A percentile compares a stretch with the other conserved stretches of the same genome.
phyloP scores from a whole-genome alignment of 1,140 invertebrate species.

The Drosophila tristis region DNA sequence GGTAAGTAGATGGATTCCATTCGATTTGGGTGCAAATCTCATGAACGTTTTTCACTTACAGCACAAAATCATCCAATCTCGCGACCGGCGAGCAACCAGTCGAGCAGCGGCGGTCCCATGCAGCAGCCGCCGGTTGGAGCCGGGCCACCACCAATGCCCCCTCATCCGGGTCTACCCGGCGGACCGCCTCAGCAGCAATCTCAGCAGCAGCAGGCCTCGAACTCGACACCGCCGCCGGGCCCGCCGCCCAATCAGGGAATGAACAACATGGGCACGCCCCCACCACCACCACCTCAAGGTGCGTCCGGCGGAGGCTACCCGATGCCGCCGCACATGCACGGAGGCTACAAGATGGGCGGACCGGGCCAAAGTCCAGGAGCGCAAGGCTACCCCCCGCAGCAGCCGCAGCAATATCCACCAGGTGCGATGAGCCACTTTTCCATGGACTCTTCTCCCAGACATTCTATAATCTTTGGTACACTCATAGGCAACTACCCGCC shows the following conservation, averaged over 20 bases:
- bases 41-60: slow-evolving; percentile 1
- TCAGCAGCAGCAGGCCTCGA: slow-evolving; percentile 80
- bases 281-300: slow-evolving; percentile 83
- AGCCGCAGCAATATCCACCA: slow-evolving; percentile 86
- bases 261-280: slow-evolving; percentile 84
- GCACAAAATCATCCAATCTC: slow-evolving; percentile 83
- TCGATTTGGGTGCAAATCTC: not conserved
- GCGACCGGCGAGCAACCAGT: slow-evolving; percentile 94
- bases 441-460: too few relatives aligned
- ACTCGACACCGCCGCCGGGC: slow-evolving; percentile 74
- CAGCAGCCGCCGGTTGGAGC: slow-evolving; percentile 85
- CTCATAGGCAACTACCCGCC: slow-evolving; percentile 85
- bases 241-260: slow-evolving; percentile 86
- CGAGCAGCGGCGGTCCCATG: slow-evolving; percentile 85
- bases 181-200: slow-evolving; percentile 81
- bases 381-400: slow-evolving; percentile 86
- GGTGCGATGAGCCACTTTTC: slow-evolving; percentile 45
- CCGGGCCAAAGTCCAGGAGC: slow-evolving; percentile 75
- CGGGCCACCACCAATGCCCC: slow-evolving; percentile 89
- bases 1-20: slow-evolving; percentile 87
- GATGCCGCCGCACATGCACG: slow-evolving; percentile 81
- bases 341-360: slow-evolving; percentile 78
- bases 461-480: not conserved
- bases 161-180: slow-evolving; percentile 56
- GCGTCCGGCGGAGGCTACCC: slow-evolving; percentile 73